Evolutionary conservation across 1,140 invertebrate species (phyloP).

Genomic region (Drosophila guanche): DNA sequence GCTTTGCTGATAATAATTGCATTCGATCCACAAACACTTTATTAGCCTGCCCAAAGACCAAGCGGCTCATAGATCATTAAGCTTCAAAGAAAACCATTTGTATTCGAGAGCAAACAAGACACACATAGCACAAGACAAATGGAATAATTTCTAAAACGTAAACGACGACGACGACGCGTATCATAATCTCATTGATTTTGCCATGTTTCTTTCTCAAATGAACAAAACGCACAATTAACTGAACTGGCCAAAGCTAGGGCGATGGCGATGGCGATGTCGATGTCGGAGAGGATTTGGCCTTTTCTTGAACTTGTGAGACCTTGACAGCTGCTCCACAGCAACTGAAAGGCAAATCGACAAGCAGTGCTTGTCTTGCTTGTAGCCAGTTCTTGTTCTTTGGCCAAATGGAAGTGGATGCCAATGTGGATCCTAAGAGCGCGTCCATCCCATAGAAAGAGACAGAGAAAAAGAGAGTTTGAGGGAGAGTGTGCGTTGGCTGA

Average conservation of each 20-base stretch:
- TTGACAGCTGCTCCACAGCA: slow-evolving; percentile 83
- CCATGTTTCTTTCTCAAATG: slow-evolving; percentile 23
- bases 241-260: slow-evolving; percentile 8
- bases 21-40: slow-evolving; percentile 13
- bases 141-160: too few relatives aligned
- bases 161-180: slow-evolving; percentile 11
- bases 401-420: slow-evolving; percentile 55
- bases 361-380: slow-evolving; percentile 45
- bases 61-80: slow-evolving; percentile 24
- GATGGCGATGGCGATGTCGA: slow-evolving; percentile 26
- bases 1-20: slow-evolving; percentile 60
- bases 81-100: slow-evolving; percentile 23
- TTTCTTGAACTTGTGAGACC: slow-evolving; percentile 83
- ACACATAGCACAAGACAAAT: background rate
- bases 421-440: slow-evolving; percentile 52
- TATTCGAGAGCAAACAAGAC: slow-evolving; percentile 9
- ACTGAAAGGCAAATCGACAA: slow-evolving; percentile 56
- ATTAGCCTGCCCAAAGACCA: background rate
- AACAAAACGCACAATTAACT: slow-evolving; percentile 47
- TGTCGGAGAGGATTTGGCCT: slow-evolving; percentile 31
- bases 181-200: slow-evolving; percentile 17
- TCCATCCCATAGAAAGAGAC: background rate
- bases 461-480: slow-evolving; percentile 14
- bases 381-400: slow-evolving; percentile 67
- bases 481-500: background rate